These are phyloP conservation scores for Rapana venosa DNA, from an alignment of 2,888 invertebrate genomes.

Conservation along the genomic window DNA sequence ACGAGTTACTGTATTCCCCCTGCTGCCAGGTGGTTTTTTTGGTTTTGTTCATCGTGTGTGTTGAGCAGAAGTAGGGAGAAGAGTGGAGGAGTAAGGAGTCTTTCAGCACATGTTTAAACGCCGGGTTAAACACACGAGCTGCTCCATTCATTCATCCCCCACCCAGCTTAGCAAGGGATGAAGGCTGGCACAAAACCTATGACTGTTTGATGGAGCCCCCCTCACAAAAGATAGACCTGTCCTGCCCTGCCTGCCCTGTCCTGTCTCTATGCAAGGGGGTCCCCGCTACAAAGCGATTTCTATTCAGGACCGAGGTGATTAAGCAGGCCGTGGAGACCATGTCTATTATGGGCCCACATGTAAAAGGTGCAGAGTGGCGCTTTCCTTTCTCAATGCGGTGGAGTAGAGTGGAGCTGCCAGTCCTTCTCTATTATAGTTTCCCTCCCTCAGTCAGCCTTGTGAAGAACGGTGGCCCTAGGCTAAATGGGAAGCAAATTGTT, in stretches of 20 bases:
- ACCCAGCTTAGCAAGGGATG: not conserved
- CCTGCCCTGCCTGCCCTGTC: not conserved
- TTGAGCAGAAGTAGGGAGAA: not conserved
- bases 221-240: slow-evolving; percentile 5
- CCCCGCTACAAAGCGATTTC: slow-evolving; percentile 31
- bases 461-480: not conserved
- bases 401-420: no score
- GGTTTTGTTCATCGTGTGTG: no score
- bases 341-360: slow-evolving; percentile 20
- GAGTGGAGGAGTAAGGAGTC: not conserved
- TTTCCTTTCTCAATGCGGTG: no score
- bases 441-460: no score
- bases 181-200: not conserved
- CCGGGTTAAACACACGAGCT: slow-evolving; percentile 11
- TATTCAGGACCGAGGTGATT: slow-evolving; percentile 25
- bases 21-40: no score
- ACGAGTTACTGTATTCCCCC: no score
- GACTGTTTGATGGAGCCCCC: not conserved
- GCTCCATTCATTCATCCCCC: not conserved
- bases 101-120: slow-evolving; percentile 31
- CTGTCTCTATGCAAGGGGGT: not conserved
- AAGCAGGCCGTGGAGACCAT: not conserved
- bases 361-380: not conserved
- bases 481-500: slow-evolving; percentile 41
- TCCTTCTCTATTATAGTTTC: no score